phyloP scores from a whole-genome alignment of 2,797 vertebrate species.

The Sebastes oblongus region DNA sequence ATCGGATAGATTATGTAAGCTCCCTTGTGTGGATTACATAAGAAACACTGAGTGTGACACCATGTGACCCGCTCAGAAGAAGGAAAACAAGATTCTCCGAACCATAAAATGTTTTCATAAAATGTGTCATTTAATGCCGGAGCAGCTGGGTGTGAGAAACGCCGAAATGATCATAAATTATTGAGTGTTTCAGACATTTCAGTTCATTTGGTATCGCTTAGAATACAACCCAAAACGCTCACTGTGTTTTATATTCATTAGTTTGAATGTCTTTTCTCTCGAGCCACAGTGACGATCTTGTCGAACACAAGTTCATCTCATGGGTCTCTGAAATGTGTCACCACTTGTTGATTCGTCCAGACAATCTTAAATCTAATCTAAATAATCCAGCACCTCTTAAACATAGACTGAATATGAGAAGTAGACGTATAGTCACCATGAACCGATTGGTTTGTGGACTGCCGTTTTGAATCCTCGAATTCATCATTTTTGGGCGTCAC shows the following conservation, averaged over 20 bases:
- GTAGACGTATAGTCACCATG: not conserved
- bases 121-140: slow-evolving; percentile 7
- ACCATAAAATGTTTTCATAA: slow-evolving; percentile 22
- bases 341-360: slow-evolving; percentile 12
- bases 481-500: not conserved
- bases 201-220: not conserved
- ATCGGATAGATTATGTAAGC: slow-evolving; percentile 43
- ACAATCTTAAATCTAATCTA: not conserved
- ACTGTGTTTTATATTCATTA: not conserved
- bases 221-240: not conserved
- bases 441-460: not conserved
- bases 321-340: not conserved
- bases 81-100: not conserved
- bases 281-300: not conserved
- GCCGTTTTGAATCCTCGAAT: not conserved
- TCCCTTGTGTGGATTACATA: slow-evolving; percentile 36
- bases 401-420: not conserved
- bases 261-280: not conserved
- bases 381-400: not conserved
- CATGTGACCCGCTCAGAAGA: not conserved
- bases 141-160: slow-evolving; percentile 6
- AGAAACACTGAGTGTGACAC: slow-evolving; percentile 21
- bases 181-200: not conserved
- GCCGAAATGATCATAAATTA: not conserved
- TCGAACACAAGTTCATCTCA: slow-evolving; percentile 4